Base-by-base conservation (phyloP, 1,140 invertebrate species). In the Halesus radiatus region DNA sequence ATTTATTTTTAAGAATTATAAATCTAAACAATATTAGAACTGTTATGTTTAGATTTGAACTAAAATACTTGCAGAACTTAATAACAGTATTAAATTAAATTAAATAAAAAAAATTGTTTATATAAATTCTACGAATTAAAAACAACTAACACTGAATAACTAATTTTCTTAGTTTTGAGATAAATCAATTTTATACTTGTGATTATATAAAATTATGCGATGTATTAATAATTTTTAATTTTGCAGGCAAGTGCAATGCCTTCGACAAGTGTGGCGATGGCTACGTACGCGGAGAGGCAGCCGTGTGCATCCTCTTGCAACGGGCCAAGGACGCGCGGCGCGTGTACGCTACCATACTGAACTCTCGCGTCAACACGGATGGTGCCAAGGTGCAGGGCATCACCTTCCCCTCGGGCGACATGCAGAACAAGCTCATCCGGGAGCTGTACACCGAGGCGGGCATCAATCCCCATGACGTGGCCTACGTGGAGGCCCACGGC, bases 401-500 rank as follows among this genome's bases (percentile, higher is more conserved):
- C 82, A 99, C 97, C 0, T 99, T 94, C 88, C 98, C 98, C 4
- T 94, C 93, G 64, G 97, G 97, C 13, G 89, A 91, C 15, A 93
- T 97, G 91, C 98, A 99, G 88, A 95, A 95, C 80, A 90, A 91
- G 74, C 90, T 99, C n/a, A 94, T 98, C 80, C 88, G 92, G 68
- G 95, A 98, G 85, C 93, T 96, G 0, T 99, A 98, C 86, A 89
- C 88, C 6, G 96, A 98, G 87, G 92, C 92, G 18, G 92, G 93
- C 0, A 85, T 99, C n/a, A 92, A 95, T 85, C 97, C 97, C 4
- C 86, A 89, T 45, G 93, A 95, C 53, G 94, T 99, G 0, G 89
- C 87, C 0, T 99, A 98, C 86, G 93, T 99, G 13, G 98, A 99
- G 88, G 97, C 97, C 18, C 98, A 99, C 87, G 98, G 98, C 22